Evolutionary conservation across 2,797 vertebrate species (phyloP).

Genomic region (Coccyzus lansbergi): DNA sequence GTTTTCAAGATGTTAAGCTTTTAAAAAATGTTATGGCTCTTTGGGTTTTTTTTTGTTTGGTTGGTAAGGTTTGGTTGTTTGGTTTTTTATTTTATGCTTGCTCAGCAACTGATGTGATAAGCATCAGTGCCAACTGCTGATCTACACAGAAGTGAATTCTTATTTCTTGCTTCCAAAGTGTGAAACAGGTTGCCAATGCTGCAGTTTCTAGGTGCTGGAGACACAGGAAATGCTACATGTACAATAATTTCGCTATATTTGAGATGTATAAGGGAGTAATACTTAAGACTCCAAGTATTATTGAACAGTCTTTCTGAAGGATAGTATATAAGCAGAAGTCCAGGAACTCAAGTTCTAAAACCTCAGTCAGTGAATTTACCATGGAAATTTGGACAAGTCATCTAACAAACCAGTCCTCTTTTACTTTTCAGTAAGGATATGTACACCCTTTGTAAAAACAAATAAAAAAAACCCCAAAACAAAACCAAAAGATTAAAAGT

Average conservation of each 20-base stretch:
- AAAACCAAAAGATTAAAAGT: background rate
- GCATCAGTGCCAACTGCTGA: background rate
- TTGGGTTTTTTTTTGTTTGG: background rate
- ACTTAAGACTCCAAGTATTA: background rate
- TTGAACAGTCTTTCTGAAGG: background rate
- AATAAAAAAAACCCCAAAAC: background rate
- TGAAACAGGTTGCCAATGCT: background rate
- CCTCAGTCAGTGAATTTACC: background rate
- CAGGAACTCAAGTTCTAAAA: background rate
- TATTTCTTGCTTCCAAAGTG: background rate
- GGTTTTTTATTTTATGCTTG: background rate
- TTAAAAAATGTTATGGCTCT: background rate
- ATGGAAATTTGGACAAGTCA: background rate
- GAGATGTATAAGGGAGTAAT: background rate
- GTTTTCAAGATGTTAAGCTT: background rate
- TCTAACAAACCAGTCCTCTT: background rate
- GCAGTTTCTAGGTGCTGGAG: background rate
- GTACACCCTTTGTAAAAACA: background rate
- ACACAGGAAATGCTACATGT: background rate
- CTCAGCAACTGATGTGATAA: background rate
- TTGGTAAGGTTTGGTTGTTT: rapidly evolving
- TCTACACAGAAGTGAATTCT: background rate
- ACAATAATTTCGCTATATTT: background rate
- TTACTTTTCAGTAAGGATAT: background rate
- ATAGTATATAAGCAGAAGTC: background rate